These are phyloP conservation scores for Ophraella communa DNA, from an alignment of 2,888 invertebrate genomes.

Conservation along the genomic window DNA sequence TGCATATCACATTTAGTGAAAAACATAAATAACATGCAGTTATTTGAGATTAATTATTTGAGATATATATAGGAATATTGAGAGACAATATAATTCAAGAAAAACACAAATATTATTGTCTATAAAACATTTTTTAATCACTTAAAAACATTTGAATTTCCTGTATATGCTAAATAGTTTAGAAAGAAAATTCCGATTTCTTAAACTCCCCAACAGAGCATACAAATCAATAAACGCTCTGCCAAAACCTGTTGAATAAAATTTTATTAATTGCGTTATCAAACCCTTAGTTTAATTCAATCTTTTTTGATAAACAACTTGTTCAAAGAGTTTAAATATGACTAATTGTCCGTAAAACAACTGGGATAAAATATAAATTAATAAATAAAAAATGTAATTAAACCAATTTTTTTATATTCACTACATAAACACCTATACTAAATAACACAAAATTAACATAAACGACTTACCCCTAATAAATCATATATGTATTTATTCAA, in stretches of 20 bases:
- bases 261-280: background rate
- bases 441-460: background rate
- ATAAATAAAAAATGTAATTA: background rate
- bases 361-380: background rate
- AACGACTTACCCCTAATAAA: slow-evolving; percentile 30
- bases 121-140: too few species aligned
- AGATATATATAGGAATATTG: too few species aligned
- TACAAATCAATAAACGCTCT: slow-evolving; percentile 28
- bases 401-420: background rate
- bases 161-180: background rate
- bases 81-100: too few species aligned
- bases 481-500: slow-evolving; percentile 30
- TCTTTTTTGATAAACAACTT: background rate
- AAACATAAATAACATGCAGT: too few species aligned
- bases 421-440: background rate
- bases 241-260: slow-evolving; percentile 31
- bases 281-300: background rate
- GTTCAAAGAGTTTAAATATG: background rate
- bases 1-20: too few species aligned
- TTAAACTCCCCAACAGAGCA: background rate
- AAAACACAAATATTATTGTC: too few species aligned
- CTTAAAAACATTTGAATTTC: too few species aligned
- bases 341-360: background rate
- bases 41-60: too few species aligned
- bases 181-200: background rate